phyloP scores from a whole-genome alignment of 2,113 vertebrate genomes.

The Pyxicephalus adspersus region DNA sequence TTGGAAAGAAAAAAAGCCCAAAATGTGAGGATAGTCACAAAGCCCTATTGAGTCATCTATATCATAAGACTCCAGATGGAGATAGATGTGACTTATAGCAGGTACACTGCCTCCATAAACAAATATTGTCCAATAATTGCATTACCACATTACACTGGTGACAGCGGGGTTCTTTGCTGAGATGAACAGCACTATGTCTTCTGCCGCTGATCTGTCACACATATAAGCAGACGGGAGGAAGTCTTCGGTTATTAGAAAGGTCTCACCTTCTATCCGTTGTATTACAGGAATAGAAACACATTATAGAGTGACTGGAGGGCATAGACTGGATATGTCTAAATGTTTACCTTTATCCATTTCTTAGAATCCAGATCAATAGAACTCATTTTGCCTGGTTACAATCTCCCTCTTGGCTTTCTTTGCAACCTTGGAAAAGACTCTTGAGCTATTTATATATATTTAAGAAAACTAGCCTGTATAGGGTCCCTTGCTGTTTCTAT shows the following conservation, averaged over 20 bases:
- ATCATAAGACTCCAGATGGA: not conserved
- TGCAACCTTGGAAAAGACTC: not conserved
- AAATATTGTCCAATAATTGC: conserved; percentile 11
- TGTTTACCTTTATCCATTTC: not conserved
- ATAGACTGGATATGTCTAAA: not conserved
- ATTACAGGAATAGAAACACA: conserved; percentile 5
- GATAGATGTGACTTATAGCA: conserved; percentile 8
- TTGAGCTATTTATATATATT: not conserved
- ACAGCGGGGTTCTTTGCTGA: not conserved
- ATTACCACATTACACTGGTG: conserved; percentile 8
- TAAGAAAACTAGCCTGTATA: not conserved
- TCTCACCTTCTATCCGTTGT: conserved; percentile 5
- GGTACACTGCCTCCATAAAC: conserved; percentile 5
- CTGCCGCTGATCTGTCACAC: not conserved
- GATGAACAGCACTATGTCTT: not conserved
- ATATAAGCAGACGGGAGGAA: not conserved
- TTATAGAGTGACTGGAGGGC: conserved; percentile 12
- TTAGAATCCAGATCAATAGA: conserved; percentile 17
- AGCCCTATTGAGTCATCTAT: not conserved
- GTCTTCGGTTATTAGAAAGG: conserved; percentile 3
- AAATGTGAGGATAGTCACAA: not conserved
- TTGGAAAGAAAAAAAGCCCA: not conserved
- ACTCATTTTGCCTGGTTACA: conserved; percentile 11
- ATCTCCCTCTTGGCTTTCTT: conserved; percentile 1
- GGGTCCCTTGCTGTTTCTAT: not conserved